Evolutionary conservation across 2,113 vertebrate genomes (phyloP).

Genomic region (Pholis gunnellus): DNA sequence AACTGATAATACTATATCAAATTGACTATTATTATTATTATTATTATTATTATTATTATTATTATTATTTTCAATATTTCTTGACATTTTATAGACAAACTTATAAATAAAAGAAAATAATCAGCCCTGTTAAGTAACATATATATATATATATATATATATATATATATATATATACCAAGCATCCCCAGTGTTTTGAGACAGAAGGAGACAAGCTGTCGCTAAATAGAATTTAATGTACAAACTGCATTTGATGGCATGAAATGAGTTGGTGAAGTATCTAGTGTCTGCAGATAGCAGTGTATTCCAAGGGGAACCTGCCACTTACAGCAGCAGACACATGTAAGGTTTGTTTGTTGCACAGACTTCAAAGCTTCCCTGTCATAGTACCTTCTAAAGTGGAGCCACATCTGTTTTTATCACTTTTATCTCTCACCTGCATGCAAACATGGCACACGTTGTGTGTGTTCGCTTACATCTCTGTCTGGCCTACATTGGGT

Average conservation of each 20-base stretch:
- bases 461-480: slow-evolving; percentile 28
- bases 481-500: slow-evolving; percentile 12
- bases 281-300: background rate
- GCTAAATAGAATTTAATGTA: background rate
- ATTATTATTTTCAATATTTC: background rate
- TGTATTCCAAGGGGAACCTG: slow-evolving; percentile 11
- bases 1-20: background rate
- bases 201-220: background rate
- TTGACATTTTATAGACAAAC: background rate
- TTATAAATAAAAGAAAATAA: background rate
- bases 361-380: slow-evolving; percentile 46
- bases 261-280: background rate
- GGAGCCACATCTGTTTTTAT: slow-evolving; percentile 51
- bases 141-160: background rate
- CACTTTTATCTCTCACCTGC: slow-evolving; percentile 37
- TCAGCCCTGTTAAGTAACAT: background rate
- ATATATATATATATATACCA: background rate
- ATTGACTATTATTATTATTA: too few species aligned
- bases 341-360: slow-evolving; percentile 11
- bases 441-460: background rate
- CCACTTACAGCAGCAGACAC: slow-evolving; percentile 27
- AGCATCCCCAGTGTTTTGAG: background rate
- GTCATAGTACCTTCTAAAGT: slow-evolving; percentile 22
- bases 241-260: background rate
- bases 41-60: too few species aligned